Base-by-base conservation (phyloP, 2,797 vertebrate genomes). In the Argentina silus region DNA sequence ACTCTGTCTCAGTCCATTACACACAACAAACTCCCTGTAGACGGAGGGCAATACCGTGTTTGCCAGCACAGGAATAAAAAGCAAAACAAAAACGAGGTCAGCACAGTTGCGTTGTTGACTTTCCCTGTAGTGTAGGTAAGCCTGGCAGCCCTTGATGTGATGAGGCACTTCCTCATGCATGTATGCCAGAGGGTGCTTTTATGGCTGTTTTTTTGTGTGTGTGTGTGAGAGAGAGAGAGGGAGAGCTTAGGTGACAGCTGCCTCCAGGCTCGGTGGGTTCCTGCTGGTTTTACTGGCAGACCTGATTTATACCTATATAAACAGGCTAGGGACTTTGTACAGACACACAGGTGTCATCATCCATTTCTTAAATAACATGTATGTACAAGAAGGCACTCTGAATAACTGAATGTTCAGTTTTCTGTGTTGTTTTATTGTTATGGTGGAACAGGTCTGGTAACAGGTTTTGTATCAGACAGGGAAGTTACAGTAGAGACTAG, bases 131-230 rank as follows among this genome's bases (percentile, higher is more conserved):
- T 50, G 21, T 36, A 19, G 36, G 59, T 61, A n/a, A 55, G 53
- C 53, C n/a, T 64, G n/a, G 27, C 17, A 67, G 65, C 65, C 14
- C 47, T 67, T 48, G 23, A 64, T 14, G 21, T 27, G 65, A 53
- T 15, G 14, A 50, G 48, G 64, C 21, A 50, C 64, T 66, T 66
- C 17, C 45, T 21, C 21, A 21, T 66, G 15, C 23, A n/a, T 71
- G 21, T 71, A 17, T 61, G 44, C n/a, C 17, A 17, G 66, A 6
- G 47, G 51, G 36, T 42, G 55, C 14, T 36, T 36, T 36, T 36
- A 36, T 36, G 27, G 27, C 27, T 36, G 42, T 65, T 42, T 15
- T 44, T 51, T 17, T 65, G 56, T 12, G 48, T 27, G 8, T 64
- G 27, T 70, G n/a, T 55, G 53, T 59, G 36, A 65, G 68, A 11